A percentile compares a stretch with the other conserved stretches of the same genome.
Conservation (phyloP, 2,888 invertebrate genomes). For the Leptopilina syphax region DNA sequence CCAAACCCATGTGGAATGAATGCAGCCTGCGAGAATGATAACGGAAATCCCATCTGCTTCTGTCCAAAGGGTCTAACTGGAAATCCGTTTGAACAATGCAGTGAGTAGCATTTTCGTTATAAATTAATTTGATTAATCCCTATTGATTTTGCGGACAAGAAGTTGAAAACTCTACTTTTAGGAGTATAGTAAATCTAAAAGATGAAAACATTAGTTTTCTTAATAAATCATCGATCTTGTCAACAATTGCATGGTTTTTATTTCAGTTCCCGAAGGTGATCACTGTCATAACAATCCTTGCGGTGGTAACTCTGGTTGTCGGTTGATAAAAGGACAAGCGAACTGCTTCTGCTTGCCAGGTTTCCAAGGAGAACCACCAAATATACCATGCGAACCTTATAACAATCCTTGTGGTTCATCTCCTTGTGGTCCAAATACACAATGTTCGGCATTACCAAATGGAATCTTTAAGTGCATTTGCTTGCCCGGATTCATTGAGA, state of each 20-base stretch:
- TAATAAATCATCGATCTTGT: constrained; percentile 10
- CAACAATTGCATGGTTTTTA: not conserved
- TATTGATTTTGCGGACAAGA: no score
- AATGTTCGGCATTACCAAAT: constrained; percentile 86
- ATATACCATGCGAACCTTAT: constrained; percentile 84
- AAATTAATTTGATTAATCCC: not conserved
- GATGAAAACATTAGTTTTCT: not conserved
- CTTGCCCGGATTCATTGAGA: constrained; percentile 88
- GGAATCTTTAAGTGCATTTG: constrained; percentile 94
- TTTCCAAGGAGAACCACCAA: constrained; percentile 90
- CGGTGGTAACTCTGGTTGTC: constrained; percentile 90
- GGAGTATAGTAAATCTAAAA: not conserved
- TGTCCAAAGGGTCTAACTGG: constrained; percentile 94
- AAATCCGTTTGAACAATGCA: constrained; percentile 93
- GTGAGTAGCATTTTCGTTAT: constrained; percentile 80
- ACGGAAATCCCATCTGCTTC: constrained; percentile 91
- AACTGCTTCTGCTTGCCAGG: constrained; percentile 93
- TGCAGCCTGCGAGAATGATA: constrained; percentile 90
- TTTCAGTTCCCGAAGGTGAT: constrained; percentile 91
- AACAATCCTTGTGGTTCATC: constrained; percentile 90
- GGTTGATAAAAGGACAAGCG: constrained; percentile 85
- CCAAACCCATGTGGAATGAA: constrained; percentile 93
- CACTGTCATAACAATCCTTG: constrained; percentile 90
- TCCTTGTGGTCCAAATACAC: constrained; percentile 93
- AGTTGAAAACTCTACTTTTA: no score